Conservation (phyloP, 2,888 invertebrate species). For the Hydrotaea cyrtoneurina region DNA sequence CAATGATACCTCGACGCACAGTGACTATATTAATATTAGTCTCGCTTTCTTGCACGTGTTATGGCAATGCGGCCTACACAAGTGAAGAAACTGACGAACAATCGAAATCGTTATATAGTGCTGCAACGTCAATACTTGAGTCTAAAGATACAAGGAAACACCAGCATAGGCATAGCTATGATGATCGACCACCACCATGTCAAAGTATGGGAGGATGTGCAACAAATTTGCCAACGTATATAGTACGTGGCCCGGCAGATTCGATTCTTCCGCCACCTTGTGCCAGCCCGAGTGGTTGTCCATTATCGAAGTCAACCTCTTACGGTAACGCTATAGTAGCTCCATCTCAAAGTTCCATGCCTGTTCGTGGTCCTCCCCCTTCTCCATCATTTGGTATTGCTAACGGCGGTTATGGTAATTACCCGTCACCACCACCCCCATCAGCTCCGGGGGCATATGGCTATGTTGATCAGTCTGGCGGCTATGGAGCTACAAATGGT, state of each 20-base stretch:
- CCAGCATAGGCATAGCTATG: constrained; percentile 36
- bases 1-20: background rate
- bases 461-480: background rate
- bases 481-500: background rate
- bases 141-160: constrained; percentile 41
- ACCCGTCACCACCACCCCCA: background rate
- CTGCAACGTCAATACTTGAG: constrained; percentile 31
- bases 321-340: background rate
- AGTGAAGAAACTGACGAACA: constrained; percentile 42
- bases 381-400: background rate
- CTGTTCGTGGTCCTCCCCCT: background rate
- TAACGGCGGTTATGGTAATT: background rate
- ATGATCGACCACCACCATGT: background rate
- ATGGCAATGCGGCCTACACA: constrained; percentile 23
- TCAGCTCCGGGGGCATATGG: background rate
- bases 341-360: background rate
- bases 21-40: background rate
- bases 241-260: background rate
- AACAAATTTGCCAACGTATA: background rate
- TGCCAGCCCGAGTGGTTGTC: background rate
- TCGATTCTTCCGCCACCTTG: background rate
- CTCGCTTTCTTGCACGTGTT: background rate
- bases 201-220: background rate
- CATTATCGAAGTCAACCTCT: background rate
- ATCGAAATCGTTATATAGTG: constrained; percentile 32